Percentiles rank a stretch among this genome's conserved stretches.
These are phyloP conservation scores for Aythya baeri DNA, from an alignment of 2,113 vertebrate genomes.

Conservation along the genomic window DNA sequence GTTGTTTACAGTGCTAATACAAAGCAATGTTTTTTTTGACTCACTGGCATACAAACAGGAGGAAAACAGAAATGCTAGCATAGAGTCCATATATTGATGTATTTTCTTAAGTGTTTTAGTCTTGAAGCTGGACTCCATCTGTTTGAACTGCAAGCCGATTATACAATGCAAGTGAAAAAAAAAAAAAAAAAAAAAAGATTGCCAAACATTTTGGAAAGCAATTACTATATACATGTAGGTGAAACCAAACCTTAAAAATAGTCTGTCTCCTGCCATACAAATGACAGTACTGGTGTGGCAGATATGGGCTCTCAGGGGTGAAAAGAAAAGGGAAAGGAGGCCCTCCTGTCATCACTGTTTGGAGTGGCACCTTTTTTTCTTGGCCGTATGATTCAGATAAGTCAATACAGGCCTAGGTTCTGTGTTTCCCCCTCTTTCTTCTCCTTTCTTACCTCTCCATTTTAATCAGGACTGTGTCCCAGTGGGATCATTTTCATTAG, in stretches of 20 bases:
- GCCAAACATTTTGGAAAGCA: neutral
- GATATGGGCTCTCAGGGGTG: neutral
- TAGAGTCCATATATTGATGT: neutral
- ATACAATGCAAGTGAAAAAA: neutral
- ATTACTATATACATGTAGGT: neutral
- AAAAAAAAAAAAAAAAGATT: neutral
- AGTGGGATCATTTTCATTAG: neutral
- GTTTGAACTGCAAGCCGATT: neutral
- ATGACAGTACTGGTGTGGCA: neutral
- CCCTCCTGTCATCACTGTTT: neutral
- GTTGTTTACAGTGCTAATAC: neutral
- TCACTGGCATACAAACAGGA: neutral
- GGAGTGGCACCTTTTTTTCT: neutral
- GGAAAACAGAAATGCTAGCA: neutral
- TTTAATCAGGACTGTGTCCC: neutral
- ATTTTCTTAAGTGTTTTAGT: neutral
- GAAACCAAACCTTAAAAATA: neutral
- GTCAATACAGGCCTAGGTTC: neutral
- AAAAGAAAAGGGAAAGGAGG: neutral
- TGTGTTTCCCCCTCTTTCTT: neutral
- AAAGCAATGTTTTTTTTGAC: neutral
- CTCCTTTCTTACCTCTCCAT: neutral
- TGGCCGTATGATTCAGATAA: neutral
- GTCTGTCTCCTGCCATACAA: neutral
- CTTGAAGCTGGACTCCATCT: neutral